These are phyloP conservation scores for Chrysomela aeneicollis DNA, from an alignment of 2,888 invertebrate genomes.

Conservation along the genomic window DNA sequence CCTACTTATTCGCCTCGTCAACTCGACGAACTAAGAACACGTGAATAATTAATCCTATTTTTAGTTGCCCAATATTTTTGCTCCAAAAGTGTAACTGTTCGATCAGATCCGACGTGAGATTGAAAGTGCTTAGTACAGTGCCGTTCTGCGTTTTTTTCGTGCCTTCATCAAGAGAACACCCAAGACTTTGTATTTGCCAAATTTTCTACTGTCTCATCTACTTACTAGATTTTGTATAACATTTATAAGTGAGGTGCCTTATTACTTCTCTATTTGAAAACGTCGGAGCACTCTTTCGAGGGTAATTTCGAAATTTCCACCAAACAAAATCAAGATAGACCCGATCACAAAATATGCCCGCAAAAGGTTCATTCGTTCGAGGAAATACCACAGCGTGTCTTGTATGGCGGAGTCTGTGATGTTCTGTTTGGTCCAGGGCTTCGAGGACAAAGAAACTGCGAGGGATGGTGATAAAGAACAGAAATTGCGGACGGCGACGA, in stretches of 20 bases:
- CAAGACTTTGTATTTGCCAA: not conserved
- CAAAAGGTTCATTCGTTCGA: slow-evolving; percentile 25
- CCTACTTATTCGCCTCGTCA: too few relatives aligned
- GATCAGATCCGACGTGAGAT: not conserved
- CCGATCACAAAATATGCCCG: slow-evolving; percentile 28
- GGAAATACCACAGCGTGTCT: slow-evolving; percentile 44
- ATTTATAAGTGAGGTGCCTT: not conserved
- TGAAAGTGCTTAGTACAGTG: not conserved
- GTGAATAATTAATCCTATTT: slow-evolving; percentile 17
- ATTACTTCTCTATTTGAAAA: not conserved
- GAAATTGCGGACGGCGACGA: slow-evolving; percentile 55
- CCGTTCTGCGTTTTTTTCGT: not conserved
- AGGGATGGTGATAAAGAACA: slow-evolving; percentile 52
- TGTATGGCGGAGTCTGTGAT: slow-evolving; percentile 57
- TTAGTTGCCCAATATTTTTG: slow-evolving; percentile 8
- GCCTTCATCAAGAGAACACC: not conserved
- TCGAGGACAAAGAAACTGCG: slow-evolving; percentile 62
- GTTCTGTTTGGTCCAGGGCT: slow-evolving; percentile 76
- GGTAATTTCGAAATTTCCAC: not conserved
- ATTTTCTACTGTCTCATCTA: not conserved
- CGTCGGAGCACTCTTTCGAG: slow-evolving; percentile 3
- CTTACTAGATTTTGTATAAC: not conserved
- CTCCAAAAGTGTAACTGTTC: slow-evolving; percentile 4
- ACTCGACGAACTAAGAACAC: not conserved
- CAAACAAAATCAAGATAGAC: slow-evolving; percentile 31